These are phyloP conservation scores for Lagopus muta DNA, from an alignment of 2,113 vertebrate species.

Conservation along the genomic window DNA sequence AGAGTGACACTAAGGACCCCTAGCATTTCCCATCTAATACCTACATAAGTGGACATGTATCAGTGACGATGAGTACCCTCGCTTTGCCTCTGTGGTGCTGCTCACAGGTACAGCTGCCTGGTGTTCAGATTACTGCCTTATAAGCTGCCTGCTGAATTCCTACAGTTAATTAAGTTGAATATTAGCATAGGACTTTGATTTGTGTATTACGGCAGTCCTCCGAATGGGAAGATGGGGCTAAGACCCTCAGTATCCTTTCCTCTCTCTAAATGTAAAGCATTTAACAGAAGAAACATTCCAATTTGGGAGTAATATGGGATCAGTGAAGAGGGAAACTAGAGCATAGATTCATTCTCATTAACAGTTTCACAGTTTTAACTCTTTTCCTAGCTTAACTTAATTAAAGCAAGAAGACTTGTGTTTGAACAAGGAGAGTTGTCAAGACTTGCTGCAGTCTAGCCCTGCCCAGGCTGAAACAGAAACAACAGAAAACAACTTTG, in stretches of 20 bases:
- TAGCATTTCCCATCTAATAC: not conserved
- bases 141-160: constrained; percentile 23
- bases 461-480: constrained; percentile 12
- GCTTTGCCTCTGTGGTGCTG: not conserved
- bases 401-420: not conserved
- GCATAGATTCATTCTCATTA: not conserved
- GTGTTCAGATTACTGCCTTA: not conserved
- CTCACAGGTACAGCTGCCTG: not conserved
- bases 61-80: not conserved
- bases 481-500: not conserved
- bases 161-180: not conserved
- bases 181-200: not conserved
- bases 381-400: not conserved
- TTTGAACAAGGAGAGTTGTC: constrained; percentile 12
- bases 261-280: not conserved
- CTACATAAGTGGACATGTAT: not conserved
- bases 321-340: not conserved
- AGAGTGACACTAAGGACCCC: not conserved
- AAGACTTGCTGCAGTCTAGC: constrained; percentile 17
- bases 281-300: not conserved
- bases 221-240: not conserved
- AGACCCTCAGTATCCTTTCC: not conserved
- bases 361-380: constrained; percentile 2
- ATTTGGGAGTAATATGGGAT: not conserved
- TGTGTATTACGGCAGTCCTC: not conserved